Evolutionary conservation across 2,888 invertebrate species (phyloP), one percentile per base, ranked within the genome.

Genomic region (Nomada fucata): DNA sequence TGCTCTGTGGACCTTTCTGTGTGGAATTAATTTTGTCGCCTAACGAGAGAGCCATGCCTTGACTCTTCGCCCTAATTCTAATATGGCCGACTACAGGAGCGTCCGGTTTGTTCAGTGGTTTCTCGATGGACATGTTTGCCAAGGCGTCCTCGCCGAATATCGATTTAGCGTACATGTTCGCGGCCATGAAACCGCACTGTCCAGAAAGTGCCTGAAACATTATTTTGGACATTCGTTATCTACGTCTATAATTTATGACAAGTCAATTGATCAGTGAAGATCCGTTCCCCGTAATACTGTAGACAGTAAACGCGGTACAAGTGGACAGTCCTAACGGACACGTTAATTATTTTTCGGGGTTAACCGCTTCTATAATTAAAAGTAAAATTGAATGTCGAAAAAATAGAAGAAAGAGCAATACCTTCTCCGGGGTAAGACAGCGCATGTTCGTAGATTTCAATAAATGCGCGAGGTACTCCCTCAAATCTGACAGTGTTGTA

Each of bases 141-240:
- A 99, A 95, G 3, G 99, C 99, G 94, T 99, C 99, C 94, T 99
- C 99, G 15, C 99, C 99, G 94, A 98, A 98, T 92, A 99, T 98
- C 9, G 98, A 98, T 91, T 98, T 97, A 61, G 99, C 99, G 95
- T 99, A 99, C 96, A 99, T 96, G 94, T 99, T 99, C 61, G 99
- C 99, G 9, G 99, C 99, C 98, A 99, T 98, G 94, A 99, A 99
- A 9, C 99, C 99, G 94, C 99, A 99, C 90, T 99, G 98, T 0
- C 99, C 99, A 0, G 97, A 97, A 74, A 99, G 94, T 0, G 98
- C 98, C 96, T 97, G 93, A 2, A 88, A 85, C 75, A 57, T 18
- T 9, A 65, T 69, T 26, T 11, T 15, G 18, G 9, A 18, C 3
- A 23, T 60, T 18, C 20, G 3, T 13, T 20, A 11, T 55, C 15